These are phyloP conservation scores for Dasysyrphus tricinctus DNA, from an alignment of 2,888 invertebrate genomes.

Conservation along the genomic window DNA sequence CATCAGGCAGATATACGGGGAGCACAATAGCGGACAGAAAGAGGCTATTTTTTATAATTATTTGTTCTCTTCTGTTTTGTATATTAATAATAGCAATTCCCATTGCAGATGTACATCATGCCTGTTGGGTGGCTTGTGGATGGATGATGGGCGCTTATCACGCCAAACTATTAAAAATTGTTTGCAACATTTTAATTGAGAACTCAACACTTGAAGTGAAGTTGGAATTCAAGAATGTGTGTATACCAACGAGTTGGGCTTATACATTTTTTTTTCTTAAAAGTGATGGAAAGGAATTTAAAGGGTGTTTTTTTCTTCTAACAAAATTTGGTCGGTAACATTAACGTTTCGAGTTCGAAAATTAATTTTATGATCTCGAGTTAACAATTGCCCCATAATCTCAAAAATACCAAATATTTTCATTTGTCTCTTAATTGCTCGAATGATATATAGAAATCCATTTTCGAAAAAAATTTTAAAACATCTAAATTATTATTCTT, in stretches of 20 bases:
- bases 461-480: too few relatives aligned
- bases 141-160: slow-evolving; percentile 71
- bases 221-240: slow-evolving; percentile 32
- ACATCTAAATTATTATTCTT: too few relatives aligned
- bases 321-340: too few relatives aligned
- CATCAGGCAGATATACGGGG: neutral
- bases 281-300: neutral
- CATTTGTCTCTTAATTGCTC: too few relatives aligned
- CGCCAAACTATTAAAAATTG: slow-evolving; percentile 67
- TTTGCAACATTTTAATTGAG: slow-evolving; percentile 69
- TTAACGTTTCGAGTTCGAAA: too few relatives aligned
- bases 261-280: neutral
- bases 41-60: neutral
- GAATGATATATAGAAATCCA: too few relatives aligned
- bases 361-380: too few relatives aligned
- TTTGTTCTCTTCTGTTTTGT: neutral
- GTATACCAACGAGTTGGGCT: neutral
- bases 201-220: slow-evolving; percentile 62
- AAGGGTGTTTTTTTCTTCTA: neutral
- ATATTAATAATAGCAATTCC: slow-evolving; percentile 51
- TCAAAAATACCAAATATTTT: too few relatives aligned
- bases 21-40: slow-evolving; percentile 5
- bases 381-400: too few relatives aligned
- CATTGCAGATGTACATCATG: slow-evolving; percentile 59
- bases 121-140: slow-evolving; percentile 53